A percentile compares a stretch with the other conserved stretches of the same genome.
Conservation (phyloP, 2,888 invertebrate genomes). For the Rhorus exstirpatorius region DNA sequence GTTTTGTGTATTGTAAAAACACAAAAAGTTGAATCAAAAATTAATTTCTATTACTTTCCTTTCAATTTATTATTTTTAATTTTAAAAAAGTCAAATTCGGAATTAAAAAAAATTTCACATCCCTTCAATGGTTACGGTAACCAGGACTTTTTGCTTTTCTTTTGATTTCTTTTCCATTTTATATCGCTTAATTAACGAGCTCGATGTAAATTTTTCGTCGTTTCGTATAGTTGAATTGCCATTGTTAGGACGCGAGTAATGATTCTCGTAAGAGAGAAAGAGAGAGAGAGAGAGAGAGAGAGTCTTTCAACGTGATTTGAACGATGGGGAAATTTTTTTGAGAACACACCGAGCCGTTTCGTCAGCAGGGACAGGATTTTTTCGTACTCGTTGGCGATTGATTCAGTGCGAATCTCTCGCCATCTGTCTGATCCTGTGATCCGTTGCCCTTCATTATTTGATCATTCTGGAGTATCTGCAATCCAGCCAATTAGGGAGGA, state of each 20-base stretch:
- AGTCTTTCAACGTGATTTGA: slow-evolving; percentile 54
- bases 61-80: too few relatives aligned
- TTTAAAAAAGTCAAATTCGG: too few relatives aligned
- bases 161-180: not conserved
- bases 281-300: too few relatives aligned
- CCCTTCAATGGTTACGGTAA: too few relatives aligned
- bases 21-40: too few relatives aligned
- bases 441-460: slow-evolving; percentile 91
- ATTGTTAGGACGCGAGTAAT: slow-evolving; percentile 43
- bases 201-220: slow-evolving; percentile 38
- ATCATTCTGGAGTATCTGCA: slow-evolving; percentile 93
- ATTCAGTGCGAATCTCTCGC: slow-evolving; percentile 90
- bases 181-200: not conserved
- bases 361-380: slow-evolving; percentile 89
- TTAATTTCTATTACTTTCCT: too few relatives aligned
- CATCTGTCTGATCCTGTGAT: slow-evolving; percentile 87
- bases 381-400: slow-evolving; percentile 86
- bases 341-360: slow-evolving; percentile 68
- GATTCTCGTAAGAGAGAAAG: too few relatives aligned
- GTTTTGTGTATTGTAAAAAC: too few relatives aligned
- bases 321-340: slow-evolving; percentile 32
- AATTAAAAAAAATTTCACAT: too few relatives aligned
- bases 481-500: slow-evolving; percentile 65
- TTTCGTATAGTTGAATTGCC: slow-evolving; percentile 34
- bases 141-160: not conserved